phyloP scores from a whole-genome alignment of 2,113 vertebrate species.

The Aramus guarauna region DNA sequence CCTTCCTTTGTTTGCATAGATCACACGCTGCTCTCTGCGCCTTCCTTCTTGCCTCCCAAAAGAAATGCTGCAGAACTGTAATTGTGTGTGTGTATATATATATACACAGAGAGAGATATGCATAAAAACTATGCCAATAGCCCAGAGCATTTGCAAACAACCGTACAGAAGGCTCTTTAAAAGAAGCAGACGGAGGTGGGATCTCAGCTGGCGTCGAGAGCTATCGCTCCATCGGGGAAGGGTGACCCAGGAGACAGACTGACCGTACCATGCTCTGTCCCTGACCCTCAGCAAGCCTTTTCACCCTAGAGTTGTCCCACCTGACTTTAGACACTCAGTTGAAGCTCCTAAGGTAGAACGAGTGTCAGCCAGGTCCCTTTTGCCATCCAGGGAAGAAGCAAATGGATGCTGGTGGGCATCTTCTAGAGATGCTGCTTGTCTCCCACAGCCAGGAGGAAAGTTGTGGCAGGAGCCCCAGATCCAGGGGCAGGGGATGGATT shows the following conservation, averaged over 20 bases:
- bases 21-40: neutral
- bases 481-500: neutral
- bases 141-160: slow-evolving; percentile 54
- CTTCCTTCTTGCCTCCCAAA: neutral
- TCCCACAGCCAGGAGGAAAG: neutral
- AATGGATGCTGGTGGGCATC: neutral
- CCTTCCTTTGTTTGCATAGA: neutral
- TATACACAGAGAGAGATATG: neutral
- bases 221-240: neutral
- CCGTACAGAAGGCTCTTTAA: neutral
- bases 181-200: neutral
- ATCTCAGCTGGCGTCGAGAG: neutral
- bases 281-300: neutral
- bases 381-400: rapidly evolving
- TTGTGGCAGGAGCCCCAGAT: neutral
- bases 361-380: neutral
- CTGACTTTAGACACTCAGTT: neutral
- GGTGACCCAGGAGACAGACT: neutral
- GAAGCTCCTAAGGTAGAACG: neutral
- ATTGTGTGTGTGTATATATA: neutral
- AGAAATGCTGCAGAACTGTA: neutral
- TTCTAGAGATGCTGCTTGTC: neutral
- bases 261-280: neutral
- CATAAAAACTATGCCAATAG: slow-evolving; percentile 27
- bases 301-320: neutral